Evolutionary conservation across 2,113 vertebrate genomes (phyloP).

Genomic region (Proterorhinus semilunaris): DNA sequence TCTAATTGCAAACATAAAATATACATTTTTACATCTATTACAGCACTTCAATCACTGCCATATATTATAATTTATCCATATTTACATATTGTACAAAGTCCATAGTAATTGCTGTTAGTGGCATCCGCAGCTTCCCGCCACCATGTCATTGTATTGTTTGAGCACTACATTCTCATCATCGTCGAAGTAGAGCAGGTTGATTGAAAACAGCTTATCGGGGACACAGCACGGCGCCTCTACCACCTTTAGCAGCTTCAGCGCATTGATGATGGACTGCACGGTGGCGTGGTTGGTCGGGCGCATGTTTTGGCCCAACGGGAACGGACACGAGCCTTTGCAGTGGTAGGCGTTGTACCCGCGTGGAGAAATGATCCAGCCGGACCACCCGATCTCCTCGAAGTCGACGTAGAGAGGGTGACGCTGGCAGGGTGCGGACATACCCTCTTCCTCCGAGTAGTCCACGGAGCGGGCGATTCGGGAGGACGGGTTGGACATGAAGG

Average conservation of each 20-base stretch:
- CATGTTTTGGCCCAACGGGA: slow-evolving; percentile 84
- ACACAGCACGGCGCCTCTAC: slow-evolving; percentile 81
- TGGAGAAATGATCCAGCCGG: slow-evolving; percentile 84
- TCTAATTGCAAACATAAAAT: slow-evolving; percentile 66
- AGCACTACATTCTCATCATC: slow-evolving; percentile 84
- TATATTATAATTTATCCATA: slow-evolving; percentile 82
- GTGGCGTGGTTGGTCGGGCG: slow-evolving; percentile 84
- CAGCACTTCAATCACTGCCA: slow-evolving; percentile 54
- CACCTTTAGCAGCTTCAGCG: slow-evolving; percentile 79
- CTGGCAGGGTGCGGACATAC: slow-evolving; percentile 64
- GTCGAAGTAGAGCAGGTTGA: slow-evolving; percentile 84
- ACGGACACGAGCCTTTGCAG: slow-evolving; percentile 82
- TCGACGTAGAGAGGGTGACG: slow-evolving; percentile 80
- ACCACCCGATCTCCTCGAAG: slow-evolving; percentile 86
- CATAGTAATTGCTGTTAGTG: slow-evolving; percentile 62
- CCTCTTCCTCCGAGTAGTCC: slow-evolving; percentile 59
- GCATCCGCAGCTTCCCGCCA: slow-evolving; percentile 84
- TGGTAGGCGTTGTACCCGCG: slow-evolving; percentile 84
- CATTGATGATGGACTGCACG: slow-evolving; percentile 84
- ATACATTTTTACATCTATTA: slow-evolving; percentile 71
- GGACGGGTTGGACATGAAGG: slow-evolving; percentile 26
- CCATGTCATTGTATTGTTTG: slow-evolving; percentile 85
- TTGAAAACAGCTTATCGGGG: slow-evolving; percentile 83
- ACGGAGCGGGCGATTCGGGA: slow-evolving; percentile 71
- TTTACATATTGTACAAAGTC: slow-evolving; percentile 80